phyloP scores from a whole-genome alignment of 2,113 vertebrate genomes.

The human region DNA sequence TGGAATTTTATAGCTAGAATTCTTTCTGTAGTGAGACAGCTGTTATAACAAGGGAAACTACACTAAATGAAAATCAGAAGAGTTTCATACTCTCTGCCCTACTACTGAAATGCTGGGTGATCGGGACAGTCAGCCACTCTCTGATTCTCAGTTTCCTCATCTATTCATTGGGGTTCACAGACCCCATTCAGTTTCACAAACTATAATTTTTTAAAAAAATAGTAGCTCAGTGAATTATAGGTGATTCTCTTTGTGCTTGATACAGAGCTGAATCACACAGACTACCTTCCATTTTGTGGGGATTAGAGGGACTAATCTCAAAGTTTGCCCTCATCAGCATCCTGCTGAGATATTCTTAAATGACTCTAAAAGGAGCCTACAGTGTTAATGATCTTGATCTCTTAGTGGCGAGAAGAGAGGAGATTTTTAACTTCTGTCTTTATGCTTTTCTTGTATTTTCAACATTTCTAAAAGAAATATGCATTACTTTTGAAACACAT shows the following conservation, averaged over 20 bases:
- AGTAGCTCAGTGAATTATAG: background rate
- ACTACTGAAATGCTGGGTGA: background rate
- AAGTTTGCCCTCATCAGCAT: background rate
- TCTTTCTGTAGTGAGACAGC: background rate
- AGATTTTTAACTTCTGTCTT: background rate
- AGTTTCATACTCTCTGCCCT: no score
- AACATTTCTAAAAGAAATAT: slow-evolving; percentile 26
- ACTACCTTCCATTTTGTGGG: background rate
- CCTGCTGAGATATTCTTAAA: background rate
- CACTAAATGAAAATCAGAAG: background rate
- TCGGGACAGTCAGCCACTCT: background rate
- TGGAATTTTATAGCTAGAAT: background rate
- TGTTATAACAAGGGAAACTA: background rate
- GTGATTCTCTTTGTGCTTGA: background rate
- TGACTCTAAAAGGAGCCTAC: background rate
- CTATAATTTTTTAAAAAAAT: background rate
- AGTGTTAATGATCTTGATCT: background rate
- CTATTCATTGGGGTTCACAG: background rate
- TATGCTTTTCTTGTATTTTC: background rate
- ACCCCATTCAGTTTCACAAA: background rate
- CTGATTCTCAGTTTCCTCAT: background rate
- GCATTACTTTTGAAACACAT: background rate
- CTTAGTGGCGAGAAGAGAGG: background rate
- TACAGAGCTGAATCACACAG: background rate
- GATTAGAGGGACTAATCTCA: background rate